These are phyloP conservation scores for Ancistrus triradiatus DNA, from an alignment of 2,113 vertebrate genomes.

Conservation along the genomic window DNA sequence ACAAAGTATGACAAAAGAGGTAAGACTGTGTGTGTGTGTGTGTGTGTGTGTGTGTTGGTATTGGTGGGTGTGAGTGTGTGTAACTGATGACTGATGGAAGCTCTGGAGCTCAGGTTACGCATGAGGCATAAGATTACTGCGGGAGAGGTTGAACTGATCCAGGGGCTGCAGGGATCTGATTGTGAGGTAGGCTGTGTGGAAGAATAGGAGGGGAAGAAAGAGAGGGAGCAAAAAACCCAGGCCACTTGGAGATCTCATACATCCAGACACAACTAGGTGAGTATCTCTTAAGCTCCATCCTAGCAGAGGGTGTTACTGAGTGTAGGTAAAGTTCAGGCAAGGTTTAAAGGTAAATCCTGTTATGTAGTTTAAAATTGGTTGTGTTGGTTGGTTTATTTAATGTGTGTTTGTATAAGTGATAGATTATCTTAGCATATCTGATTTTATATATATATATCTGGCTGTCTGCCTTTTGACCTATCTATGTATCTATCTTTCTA, in stretches of 20 bases:
- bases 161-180: conserved; percentile 38
- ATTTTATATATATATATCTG: no score
- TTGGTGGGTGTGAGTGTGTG: conserved; percentile 14
- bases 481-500: no score
- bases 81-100: conserved; percentile 36
- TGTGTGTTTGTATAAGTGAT: no score
- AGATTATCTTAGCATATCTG: no score
- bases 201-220: conserved; percentile 16
- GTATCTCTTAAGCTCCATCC: conserved; percentile 5
- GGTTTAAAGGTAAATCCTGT: no score
- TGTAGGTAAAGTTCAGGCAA: background rate
- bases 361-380: no score
- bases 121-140: conserved; percentile 48
- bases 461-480: no score
- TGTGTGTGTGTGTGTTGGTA: conserved; percentile 14
- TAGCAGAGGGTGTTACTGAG: background rate
- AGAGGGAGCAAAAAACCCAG: conserved; percentile 17
- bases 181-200: conserved; percentile 51
- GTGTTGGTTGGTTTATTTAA: no score
- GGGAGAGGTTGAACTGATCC: conserved; percentile 46
- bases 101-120: conserved; percentile 58
- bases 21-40: conserved; percentile 44
- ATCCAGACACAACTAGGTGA: conserved; percentile 29
- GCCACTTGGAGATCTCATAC: conserved; percentile 8
- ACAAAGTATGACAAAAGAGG: conserved; percentile 56